phyloP scores from a whole-genome alignment of 2,113 vertebrate genomes.

The Tringa solitaria region DNA sequence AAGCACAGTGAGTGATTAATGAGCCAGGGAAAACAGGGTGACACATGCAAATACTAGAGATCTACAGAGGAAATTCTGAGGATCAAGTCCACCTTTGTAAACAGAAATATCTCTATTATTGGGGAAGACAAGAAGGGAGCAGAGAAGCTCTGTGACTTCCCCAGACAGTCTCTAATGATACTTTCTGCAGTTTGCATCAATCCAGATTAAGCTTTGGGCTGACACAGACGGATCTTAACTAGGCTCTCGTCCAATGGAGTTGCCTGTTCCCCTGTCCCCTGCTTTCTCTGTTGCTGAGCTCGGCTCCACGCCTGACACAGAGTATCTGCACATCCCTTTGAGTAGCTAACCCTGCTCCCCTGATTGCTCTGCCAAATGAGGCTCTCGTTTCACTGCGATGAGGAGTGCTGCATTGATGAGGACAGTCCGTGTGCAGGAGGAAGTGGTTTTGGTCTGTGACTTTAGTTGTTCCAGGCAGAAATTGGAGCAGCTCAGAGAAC shows the following conservation, averaged over 20 bases:
- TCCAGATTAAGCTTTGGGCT: slow-evolving; percentile 66
- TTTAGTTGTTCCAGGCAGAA: slow-evolving; percentile 42
- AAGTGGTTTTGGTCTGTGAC: slow-evolving; percentile 23
- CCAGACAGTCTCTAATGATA: slow-evolving; percentile 62
- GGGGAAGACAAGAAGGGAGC: slow-evolving; percentile 49
- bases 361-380: slow-evolving; percentile 53
- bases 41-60: slow-evolving; percentile 64
- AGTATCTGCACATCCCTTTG: slow-evolving; percentile 30
- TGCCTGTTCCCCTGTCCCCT: not conserved
- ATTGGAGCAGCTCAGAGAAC: slow-evolving; percentile 10
- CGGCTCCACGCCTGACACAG: slow-evolving; percentile 29
- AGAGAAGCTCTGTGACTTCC: slow-evolving; percentile 42
- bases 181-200: slow-evolving; percentile 70
- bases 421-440: not conserved
- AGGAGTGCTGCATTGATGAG: slow-evolving; percentile 14
- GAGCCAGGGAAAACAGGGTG: slow-evolving; percentile 61
- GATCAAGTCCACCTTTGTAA: slow-evolving; percentile 64
- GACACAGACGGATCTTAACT: slow-evolving; percentile 57
- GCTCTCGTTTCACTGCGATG: slow-evolving; percentile 2
- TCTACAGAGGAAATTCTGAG: slow-evolving; percentile 59
- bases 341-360: slow-evolving; percentile 25
- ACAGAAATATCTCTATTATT: slow-evolving; percentile 66
- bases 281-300: slow-evolving; percentile 19
- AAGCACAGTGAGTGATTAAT: slow-evolving; percentile 65
- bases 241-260: slow-evolving; percentile 55